Evolutionary conservation across 2,888 invertebrate genomes (phyloP).

Genomic region (Prenolepis imparis): DNA sequence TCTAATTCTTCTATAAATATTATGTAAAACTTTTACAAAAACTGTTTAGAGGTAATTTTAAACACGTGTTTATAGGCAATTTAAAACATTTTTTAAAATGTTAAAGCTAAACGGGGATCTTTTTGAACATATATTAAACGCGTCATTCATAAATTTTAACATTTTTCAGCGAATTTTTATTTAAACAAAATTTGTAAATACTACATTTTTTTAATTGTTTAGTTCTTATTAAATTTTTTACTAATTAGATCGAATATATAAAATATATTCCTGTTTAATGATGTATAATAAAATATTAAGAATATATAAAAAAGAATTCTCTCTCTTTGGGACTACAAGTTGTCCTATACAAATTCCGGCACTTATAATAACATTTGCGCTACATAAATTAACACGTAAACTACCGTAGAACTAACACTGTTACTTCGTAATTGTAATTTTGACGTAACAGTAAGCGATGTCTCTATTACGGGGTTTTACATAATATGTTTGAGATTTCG

Average conservation of each 20-base stretch:
- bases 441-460: not conserved
- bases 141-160: not conserved
- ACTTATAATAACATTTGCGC: not conserved
- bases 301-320: not conserved
- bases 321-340: not conserved
- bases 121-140: not conserved
- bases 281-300: not conserved
- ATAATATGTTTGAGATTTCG: constrained; percentile 6
- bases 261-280: not conserved
- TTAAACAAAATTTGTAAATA: not conserved
- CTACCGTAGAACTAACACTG: not conserved
- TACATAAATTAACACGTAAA: not conserved
- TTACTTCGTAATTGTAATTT: not conserved
- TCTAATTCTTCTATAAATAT: not conserved
- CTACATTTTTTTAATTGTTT: not conserved
- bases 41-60: not conserved
- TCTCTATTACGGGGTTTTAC: not conserved
- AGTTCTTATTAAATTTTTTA: constrained; percentile 15
- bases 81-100: not conserved
- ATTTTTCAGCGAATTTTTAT: not conserved
- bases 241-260: not conserved
- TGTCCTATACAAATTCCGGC: not conserved
- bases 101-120: not conserved
- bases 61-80: not conserved
- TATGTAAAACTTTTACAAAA: not conserved